Base-by-base conservation (phyloP, 2,113 vertebrate species). In the Drymodes brunneopygia region DNA sequence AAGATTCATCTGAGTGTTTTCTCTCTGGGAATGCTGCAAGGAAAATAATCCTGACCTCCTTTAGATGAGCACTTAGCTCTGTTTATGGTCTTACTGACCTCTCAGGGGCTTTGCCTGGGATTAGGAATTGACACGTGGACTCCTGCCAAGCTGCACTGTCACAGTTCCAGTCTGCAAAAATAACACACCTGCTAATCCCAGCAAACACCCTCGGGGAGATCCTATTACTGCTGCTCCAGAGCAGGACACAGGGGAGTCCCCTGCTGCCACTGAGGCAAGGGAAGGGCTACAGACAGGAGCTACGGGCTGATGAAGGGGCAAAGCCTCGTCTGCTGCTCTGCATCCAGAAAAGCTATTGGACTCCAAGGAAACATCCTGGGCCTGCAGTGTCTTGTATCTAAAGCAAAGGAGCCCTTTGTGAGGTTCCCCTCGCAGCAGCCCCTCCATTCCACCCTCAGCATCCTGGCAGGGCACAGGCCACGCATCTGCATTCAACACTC, bases 111-210 rank as follows among this genome's bases (percentile, higher is more conserved):
- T 95, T 91, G 61, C 28, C 15, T 29, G 77, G 40, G 57, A 91
- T 94, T 84, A 91, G 86, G 69, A 74, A 60, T 12, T 4, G n/a
- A 73, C 64, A 38, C 1, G 0, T 15, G 40, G 56, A 28, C 65
- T 87, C 51, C 53, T 64, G 73, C 60, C 88, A 74, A 47, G 42
- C 65, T 89, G 38, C 80, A 81, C 64, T 0, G 1, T 84, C 94
- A 79, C 70, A 57, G 72, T 44, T 60, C 73, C 61, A 79, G 88
- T 53, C 53, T 60, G 69, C 91, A 94, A 84, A 94, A 92, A 89
- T 87, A 95, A 72, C 83, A 62, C 28, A 51, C 65, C 61, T 78
- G 72, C 83, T 95, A 91, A 96, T 92, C 53, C 53, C 70, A 56
- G 78, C 31, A 69, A 88, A 57, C 50, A 23, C 13, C 14, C 45